A percentile compares a stretch with the other conserved stretches of the same genome.
Evolutionary conservation across 2,113 vertebrate species (phyloP).

Genomic region (Pantherophis guttatus): DNA sequence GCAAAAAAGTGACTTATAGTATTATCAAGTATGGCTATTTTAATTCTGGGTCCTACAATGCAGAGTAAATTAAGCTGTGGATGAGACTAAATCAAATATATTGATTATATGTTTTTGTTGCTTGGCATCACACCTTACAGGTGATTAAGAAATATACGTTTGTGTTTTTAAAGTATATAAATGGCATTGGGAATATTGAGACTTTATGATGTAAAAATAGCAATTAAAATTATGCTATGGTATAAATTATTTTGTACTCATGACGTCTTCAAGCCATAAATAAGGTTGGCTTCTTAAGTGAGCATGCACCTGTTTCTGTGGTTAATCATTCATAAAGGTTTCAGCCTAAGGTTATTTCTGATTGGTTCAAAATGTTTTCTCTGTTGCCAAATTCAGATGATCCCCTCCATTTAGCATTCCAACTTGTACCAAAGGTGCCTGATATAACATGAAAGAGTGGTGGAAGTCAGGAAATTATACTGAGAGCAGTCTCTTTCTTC

Average conservation of each 20-base stretch:
- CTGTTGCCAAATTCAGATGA: background rate
- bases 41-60: background rate
- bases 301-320: background rate
- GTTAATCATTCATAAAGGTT: background rate
- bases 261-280: constrained; percentile 6
- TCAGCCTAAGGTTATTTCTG: background rate
- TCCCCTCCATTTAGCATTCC: background rate
- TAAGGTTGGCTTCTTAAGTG: background rate
- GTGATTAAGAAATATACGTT: background rate
- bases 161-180: background rate
- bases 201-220: background rate
- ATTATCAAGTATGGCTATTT: background rate
- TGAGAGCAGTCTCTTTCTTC: background rate
- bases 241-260: background rate
- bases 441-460: background rate
- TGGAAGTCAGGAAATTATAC: background rate
- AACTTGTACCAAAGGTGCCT: background rate
- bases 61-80: background rate
- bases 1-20: background rate
- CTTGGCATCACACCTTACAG: background rate
- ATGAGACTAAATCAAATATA: background rate
- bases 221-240: background rate
- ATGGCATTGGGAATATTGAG: background rate
- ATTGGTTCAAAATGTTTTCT: background rate
- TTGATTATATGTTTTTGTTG: background rate